Percentiles rank a stretch among this genome's conserved stretches.
phyloP scores from a whole-genome alignment of 2,888 invertebrate genomes.

The Lithophane socia region DNA sequence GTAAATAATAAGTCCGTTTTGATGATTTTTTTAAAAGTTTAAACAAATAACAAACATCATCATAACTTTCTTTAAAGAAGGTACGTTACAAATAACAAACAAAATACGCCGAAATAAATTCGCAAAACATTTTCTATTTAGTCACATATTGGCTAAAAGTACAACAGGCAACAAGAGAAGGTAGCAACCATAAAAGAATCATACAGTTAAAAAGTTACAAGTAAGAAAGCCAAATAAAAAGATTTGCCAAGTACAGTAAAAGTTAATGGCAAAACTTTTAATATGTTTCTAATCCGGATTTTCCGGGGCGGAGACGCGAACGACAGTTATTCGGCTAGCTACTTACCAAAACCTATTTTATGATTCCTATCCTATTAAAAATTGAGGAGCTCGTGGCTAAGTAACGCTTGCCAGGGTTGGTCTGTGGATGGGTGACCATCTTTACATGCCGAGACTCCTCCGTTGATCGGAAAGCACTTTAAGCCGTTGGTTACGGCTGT shows the following conservation, averaged over 20 bases:
- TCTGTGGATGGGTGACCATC: too few relatives aligned
- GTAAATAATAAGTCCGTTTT: too few relatives aligned
- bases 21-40: too few relatives aligned
- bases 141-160: too few relatives aligned
- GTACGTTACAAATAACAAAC: conserved; percentile 15
- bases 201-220: conserved; percentile 7
- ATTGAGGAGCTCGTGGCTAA: too few relatives aligned
- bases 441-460: too few relatives aligned
- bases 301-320: conserved; percentile 6
- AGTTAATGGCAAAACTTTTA: conserved; percentile 50
- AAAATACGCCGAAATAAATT: neutral
- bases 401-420: too few relatives aligned
- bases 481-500: too few relatives aligned
- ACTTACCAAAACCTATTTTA: conserved; percentile 16
- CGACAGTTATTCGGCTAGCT: neutral
- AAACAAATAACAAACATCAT: too few relatives aligned
- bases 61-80: neutral
- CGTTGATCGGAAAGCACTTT: too few relatives aligned
- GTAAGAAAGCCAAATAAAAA: conserved; percentile 25
- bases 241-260: conserved; percentile 37
- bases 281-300: neutral
- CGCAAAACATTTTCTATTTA: neutral
- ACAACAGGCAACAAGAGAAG: neutral
- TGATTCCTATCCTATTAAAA: conserved; percentile 13
- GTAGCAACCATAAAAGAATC: neutral